Percentiles rank a stretch among this genome's conserved stretches.
phyloP scores from a whole-genome alignment of 2,888 invertebrate species.

The Philhelius pedissequus region DNA sequence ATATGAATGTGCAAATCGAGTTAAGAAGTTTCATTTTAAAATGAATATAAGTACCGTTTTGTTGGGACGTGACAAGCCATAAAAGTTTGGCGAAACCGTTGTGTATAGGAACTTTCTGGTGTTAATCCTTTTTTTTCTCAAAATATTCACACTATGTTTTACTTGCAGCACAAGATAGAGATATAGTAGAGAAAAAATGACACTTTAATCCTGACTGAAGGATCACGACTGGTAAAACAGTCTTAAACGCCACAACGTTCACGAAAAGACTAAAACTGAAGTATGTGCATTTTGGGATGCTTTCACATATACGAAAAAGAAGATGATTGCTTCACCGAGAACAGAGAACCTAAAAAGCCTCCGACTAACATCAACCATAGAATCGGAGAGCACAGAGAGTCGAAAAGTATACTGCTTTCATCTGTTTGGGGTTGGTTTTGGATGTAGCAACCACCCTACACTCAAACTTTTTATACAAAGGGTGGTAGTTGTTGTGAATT shows the following conservation, averaged over 20 bases:
- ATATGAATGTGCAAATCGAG: conserved; percentile 57
- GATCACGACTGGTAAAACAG: conserved; percentile 10
- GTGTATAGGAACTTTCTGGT: conserved; percentile 9
- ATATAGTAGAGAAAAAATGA: neutral
- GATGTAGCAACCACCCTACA: neutral
- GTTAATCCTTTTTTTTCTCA: neutral
- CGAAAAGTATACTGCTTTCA: conserved; percentile 25
- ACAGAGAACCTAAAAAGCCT: conserved; percentile 40
- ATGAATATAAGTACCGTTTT: conserved; percentile 10
- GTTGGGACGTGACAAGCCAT: conserved; percentile 19
- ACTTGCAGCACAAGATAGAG: neutral
- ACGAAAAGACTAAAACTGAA: conserved; percentile 56
- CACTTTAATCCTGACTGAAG: neutral
- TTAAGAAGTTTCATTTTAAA: conserved; percentile 11
- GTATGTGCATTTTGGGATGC: conserved; percentile 39
- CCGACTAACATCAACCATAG: conserved; percentile 11
- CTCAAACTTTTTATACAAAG: neutral
- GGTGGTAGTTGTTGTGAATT: conserved; percentile 30
- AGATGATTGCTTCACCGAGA: conserved; percentile 42
- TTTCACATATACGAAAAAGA: conserved; percentile 25
- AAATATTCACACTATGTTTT: neutral
- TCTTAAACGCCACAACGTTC: conserved; percentile 58
- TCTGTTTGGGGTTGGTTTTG: conserved; percentile 1
- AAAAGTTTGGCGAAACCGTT: conserved; percentile 25
- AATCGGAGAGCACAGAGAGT: conserved; percentile 58